A percentile compares a stretch with the other conserved stretches of the same genome.
phyloP scores from a whole-genome alignment of 2,888 invertebrate genomes.

The Thera obeliscata region DNA sequence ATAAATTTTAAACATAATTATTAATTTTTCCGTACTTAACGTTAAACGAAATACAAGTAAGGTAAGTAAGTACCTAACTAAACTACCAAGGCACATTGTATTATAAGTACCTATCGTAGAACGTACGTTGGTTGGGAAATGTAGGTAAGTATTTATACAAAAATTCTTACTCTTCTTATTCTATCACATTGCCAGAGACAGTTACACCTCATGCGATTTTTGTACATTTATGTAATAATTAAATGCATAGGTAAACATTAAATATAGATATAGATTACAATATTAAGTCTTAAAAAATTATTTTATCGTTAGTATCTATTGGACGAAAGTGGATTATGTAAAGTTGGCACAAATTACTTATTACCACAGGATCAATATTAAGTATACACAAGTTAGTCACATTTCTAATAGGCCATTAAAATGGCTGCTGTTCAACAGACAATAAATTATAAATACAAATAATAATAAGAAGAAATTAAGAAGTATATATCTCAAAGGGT shows the following conservation, averaged over 20 bases:
- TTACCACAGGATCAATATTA: conserved; percentile 5
- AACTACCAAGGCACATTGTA: not conserved
- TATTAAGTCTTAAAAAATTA: conserved; percentile 41
- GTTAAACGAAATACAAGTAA: not conserved
- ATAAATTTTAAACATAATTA: conserved; percentile 1
- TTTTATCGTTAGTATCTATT: not conserved
- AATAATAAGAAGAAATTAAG: not conserved
- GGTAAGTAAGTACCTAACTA: not conserved
- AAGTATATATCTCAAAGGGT: no score
- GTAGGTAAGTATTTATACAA: not conserved
- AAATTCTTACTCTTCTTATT: conserved; percentile 45
- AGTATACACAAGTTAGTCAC: no score
- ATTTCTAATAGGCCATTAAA: no score
- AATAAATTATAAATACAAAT: no score
- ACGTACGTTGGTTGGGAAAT: not conserved
- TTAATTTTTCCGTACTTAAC: not conserved
- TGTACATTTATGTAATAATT: conserved; percentile 76
- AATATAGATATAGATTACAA: conserved; percentile 51
- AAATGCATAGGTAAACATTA: conserved; percentile 65
- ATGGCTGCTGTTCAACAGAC: no score
- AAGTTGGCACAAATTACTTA: conserved; percentile 23
- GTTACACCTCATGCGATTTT: conserved; percentile 73
- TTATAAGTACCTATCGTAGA: not conserved
- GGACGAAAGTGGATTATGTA: conserved; percentile 17
- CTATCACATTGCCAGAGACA: conserved; percentile 70